These are phyloP conservation scores for Poeciliopsis presidionis DNA, from an alignment of 2,797 vertebrate species.

Conservation along the genomic window DNA sequence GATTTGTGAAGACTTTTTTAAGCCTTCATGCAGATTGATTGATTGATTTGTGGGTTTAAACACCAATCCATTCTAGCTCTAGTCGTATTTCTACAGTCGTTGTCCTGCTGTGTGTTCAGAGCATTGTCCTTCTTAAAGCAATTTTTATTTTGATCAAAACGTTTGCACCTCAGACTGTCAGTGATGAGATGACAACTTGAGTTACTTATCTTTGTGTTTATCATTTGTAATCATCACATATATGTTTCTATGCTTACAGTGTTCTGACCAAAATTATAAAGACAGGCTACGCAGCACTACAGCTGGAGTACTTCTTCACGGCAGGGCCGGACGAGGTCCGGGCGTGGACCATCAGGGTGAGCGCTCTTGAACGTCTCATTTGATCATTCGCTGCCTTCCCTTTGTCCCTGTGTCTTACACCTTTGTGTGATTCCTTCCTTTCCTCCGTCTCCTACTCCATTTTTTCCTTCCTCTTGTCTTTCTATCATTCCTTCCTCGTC, in stretches of 20 bases:
- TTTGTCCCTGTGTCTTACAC: neutral
- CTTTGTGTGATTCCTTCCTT: neutral
- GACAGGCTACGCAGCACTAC: constrained; percentile 92
- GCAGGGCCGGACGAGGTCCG: constrained; percentile 98
- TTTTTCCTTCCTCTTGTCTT: neutral
- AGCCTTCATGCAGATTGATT: neutral
- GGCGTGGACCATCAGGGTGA: constrained; percentile 94
- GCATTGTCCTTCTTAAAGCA: neutral
- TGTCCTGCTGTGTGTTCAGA: neutral
- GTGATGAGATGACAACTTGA: neutral
- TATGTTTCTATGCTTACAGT: constrained; percentile 67
- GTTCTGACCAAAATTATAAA: constrained; percentile 99
- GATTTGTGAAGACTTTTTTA: neutral
- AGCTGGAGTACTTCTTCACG: constrained; percentile 99
- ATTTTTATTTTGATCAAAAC: neutral
- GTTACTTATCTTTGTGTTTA: neutral
- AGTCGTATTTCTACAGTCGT: neutral
- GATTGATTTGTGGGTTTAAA: neutral
- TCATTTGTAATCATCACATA: too few relatives aligned
- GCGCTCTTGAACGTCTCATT: constrained; percentile 12
- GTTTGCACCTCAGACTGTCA: neutral
- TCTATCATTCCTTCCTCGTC: neutral
- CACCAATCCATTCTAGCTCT: neutral
- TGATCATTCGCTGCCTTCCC: neutral
- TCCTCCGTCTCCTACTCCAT: neutral